A percentile compares a stretch with the other conserved stretches of the same genome.
Evolutionary conservation across 2,113 vertebrate genomes (phyloP).

Genomic region (Protobothrops mucrosquamatus): DNA sequence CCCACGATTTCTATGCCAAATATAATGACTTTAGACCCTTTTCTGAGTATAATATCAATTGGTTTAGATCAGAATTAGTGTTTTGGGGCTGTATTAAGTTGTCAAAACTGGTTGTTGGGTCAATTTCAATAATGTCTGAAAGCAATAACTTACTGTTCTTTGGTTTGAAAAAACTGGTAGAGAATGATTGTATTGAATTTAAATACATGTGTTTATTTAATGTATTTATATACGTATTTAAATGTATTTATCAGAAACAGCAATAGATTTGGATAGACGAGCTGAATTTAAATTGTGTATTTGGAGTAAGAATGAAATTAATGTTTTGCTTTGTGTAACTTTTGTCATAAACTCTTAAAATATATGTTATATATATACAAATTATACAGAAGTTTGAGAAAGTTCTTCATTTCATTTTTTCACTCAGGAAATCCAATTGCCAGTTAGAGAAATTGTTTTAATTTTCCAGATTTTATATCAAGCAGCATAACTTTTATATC

Average conservation of each 20-base stretch:
- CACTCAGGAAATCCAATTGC: not conserved
- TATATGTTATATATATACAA: not conserved
- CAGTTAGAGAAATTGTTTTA: not conserved
- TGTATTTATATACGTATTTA: not conserved
- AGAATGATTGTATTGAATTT: not conserved
- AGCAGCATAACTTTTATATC: not conserved
- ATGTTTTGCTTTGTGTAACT: not conserved
- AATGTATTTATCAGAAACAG: not conserved
- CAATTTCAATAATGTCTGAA: not conserved
- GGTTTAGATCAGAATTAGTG: not conserved
- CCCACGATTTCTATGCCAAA: not conserved
- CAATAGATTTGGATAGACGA: not conserved
- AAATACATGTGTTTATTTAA: not conserved
- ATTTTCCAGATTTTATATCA: not conserved
- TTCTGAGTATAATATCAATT: not conserved
- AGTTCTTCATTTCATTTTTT: not conserved
- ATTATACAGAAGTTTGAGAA: not conserved
- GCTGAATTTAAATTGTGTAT: not conserved
- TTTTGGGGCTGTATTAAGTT: not conserved
- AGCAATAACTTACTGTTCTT: not conserved
- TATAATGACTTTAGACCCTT: not conserved
- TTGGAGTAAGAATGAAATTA: not conserved
- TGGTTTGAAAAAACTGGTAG: not conserved
- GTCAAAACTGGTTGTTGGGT: not conserved
- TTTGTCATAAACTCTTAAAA: not conserved